Base-by-base conservation (phyloP, 2,888 invertebrate species). In the Tetragonula carbonaria region DNA sequence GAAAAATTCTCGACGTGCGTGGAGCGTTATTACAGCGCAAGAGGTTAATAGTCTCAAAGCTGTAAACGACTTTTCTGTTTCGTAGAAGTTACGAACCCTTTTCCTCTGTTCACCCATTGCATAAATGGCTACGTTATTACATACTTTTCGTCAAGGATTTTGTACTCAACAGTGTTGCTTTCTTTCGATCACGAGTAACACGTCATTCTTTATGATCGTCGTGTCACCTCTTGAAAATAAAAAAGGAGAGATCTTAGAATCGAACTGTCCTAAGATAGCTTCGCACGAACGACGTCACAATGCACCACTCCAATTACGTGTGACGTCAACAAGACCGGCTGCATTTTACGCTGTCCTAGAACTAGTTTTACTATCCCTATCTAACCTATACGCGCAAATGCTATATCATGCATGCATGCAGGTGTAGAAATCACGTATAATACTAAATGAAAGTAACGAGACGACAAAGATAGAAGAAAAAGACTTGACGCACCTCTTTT, bases 261-360 rank as follows among this genome's bases (percentile, higher is more conserved):
- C n/a, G 5, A 57, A 59, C n/a, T n/a, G 23, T 59, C n/a, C 14
- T 59, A 5, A n/a, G 14, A 5, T 59, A 5, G 0, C 57, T n/a
- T 28, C 28, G 8, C 8, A 28, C 62, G 16, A 0, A 62, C 4
- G 16, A 62, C 23, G 23, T 62, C 62, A 28, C 62, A 16, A 62
- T 62, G 62, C 4, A 4, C 21, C 33, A 38, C 14, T 23, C 63
- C 18, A 14, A 16, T 28, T 50, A 21, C 5, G 23, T n/a, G 59
- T 74, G 66, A 82, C 79, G 82, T 79, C 79, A 80, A n/a, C 57
- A 23, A 21, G 45, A 14, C 28, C n/a, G 65, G n/a, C 28, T 74
- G 23, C 16, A 51, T 68, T 4, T 23, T 8, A 2, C 62, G 21
- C 6, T 21, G 18, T 14, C 14, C 45, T 63, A 16, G n/a, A 62